phyloP scores from a whole-genome alignment of 92 coral and sea anemone genomes.

The Metridium senile region DNA sequence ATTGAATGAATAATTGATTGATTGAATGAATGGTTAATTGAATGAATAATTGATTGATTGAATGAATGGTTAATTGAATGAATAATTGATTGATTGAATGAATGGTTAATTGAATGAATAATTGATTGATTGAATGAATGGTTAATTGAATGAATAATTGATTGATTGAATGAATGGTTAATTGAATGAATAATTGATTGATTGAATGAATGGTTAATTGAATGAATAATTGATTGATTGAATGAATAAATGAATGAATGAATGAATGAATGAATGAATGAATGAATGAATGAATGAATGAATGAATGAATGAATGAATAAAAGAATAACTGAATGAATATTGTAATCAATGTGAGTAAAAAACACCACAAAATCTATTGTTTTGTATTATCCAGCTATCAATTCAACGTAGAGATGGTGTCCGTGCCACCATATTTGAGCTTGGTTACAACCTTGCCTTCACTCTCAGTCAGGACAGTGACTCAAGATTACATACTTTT shows the following conservation, averaged over 20 bases:
- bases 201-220: background rate
- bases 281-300: background rate
- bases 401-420: conserved; percentile 84
- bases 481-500: conserved; percentile 81
- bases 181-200: background rate
- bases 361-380: too few relatives aligned
- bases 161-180: background rate
- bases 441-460: conserved; percentile 78
- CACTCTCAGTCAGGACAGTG: conserved; percentile 68
- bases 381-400: conserved; percentile 58
- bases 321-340: background rate
- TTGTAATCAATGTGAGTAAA: background rate
- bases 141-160: background rate
- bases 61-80: background rate
- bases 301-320: conserved; percentile 5
- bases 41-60: background rate
- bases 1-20: background rate
- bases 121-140: background rate
- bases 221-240: background rate
- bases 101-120: background rate
- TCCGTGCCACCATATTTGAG: conserved; percentile 82
- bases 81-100: background rate
- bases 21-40: background rate
- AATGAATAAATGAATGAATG: conserved; percentile 2
- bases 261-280: conserved; percentile 1